Evolutionary conservation across 2,797 vertebrate genomes (phyloP).

Genomic region (Pseudochromis fuscus): DNA sequence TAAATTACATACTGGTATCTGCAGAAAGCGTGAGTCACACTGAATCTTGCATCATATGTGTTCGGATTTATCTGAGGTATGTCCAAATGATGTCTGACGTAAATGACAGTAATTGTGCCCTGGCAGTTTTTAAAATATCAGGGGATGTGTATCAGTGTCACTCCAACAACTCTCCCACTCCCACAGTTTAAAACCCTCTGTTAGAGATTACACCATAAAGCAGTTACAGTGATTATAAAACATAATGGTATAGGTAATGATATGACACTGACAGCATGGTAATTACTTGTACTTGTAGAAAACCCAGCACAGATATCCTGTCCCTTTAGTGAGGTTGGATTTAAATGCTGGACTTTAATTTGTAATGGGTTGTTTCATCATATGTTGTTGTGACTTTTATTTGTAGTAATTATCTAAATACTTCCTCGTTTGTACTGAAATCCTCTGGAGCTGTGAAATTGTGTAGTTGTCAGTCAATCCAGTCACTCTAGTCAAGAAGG

Average conservation of each 20-base stretch:
- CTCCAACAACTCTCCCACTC: not conserved
- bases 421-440: not conserved
- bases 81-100: not conserved
- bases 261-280: not conserved
- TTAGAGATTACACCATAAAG: not conserved
- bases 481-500: conserved; percentile 1
- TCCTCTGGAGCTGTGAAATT: not conserved
- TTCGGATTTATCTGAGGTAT: no score
- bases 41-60: not conserved
- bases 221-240: not conserved
- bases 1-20: no score
- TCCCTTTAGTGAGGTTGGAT: no score
- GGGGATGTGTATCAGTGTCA: not conserved
- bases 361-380: not conserved
- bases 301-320: not conserved
- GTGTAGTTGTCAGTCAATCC: conserved; percentile 1
- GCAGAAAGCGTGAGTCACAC: no score
- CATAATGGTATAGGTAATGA: not conserved
- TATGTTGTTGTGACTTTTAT: not conserved
- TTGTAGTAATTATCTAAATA: not conserved
- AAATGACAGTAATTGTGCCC: not conserved
- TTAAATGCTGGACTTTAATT: no score
- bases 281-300: conserved; percentile 1
- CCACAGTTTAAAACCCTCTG: no score
- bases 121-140: not conserved